These are phyloP conservation scores for Ianthella basta DNA, from an alignment of 37 sponge, comb jelly and placozoan species.

Conservation along the genomic window DNA sequence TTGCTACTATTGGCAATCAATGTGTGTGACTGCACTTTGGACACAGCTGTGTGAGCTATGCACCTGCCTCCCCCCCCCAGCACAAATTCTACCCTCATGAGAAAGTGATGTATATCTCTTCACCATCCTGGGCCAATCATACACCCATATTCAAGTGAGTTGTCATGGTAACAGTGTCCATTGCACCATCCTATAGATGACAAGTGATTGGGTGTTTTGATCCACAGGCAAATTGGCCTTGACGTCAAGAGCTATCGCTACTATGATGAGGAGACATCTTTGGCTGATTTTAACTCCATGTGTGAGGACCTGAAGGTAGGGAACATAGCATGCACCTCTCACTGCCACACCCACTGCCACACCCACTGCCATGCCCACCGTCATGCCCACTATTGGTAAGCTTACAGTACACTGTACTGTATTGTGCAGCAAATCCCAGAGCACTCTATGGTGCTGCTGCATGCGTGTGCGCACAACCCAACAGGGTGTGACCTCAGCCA, in stretches of 20 bases:
- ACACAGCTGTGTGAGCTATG: neutral
- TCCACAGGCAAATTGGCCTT: constrained; percentile 67
- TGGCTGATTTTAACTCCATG: constrained; percentile 72
- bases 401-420: neutral
- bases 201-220: neutral
- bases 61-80: constrained; percentile 11
- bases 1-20: neutral
- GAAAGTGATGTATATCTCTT: constrained; percentile 85
- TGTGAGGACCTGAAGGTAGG: constrained; percentile 74
- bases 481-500: constrained; percentile 91
- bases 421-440: constrained; percentile 67
- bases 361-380: no score
- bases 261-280: constrained; percentile 76
- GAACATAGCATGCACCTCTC: neutral
- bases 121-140: constrained; percentile 97
- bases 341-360: neutral
- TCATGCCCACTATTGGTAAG: neutral
- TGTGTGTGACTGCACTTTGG: neutral
- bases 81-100: constrained; percentile 70
- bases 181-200: constrained; percentile 18
- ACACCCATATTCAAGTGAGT: constrained; percentile 80
- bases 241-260: constrained; percentile 81
- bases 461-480: constrained; percentile 98
- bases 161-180: neutral
- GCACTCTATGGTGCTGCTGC: constrained; percentile 81